Base-by-base conservation (phyloP, 2,797 vertebrate genomes). In the Falco rusticolus region DNA sequence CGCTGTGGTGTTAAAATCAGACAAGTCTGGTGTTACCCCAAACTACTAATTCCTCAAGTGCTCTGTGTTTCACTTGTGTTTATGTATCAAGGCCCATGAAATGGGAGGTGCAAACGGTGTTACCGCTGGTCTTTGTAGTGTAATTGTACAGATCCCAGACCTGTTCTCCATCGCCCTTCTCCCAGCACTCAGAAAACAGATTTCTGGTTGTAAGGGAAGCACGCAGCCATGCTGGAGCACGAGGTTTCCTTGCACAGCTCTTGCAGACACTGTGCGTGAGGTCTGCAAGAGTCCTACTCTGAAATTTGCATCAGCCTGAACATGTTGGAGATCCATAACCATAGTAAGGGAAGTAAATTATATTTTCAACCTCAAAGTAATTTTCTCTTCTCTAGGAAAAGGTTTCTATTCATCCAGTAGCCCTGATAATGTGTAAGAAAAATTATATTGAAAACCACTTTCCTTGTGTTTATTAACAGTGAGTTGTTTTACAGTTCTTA, bases 401-500 rank as follows among this genome's bases (percentile, higher is more conserved):
- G 39, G 22, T 50, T 96, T 91, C 64, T 92, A 59, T 34, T 43
- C 70, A 60, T 45, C 47, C 47, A 68, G 57, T 93, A 91, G 81
- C 47, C 65, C 76, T 94, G 87, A 90, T 96, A 93, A 94, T 53
- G 59, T 48, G 34, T 63, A 92, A 97, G 86, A 94, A 90, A 97
- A 89, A 88, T 90, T 39, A 39, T 72, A 33, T 26, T 89, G 76
- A 92, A 92, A 97, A 80, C 72, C 92, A 83, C 75, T 95, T 94
- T 72, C 53, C 76, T 74, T 70, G 65, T 71, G 82, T 93, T 91
- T 92, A 74, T 96, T 95, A 97, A 95, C 64, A 56, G 59, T 63
- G 48, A 89, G 71, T 63, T 93, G 89, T 90, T 96, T 96, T 87
- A 91, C 74, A 90, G 87, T 89, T 96, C 92, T 93, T 95, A 76